These are phyloP conservation scores for Ypsolopha sequella DNA, from an alignment of 2,888 invertebrate genomes.

Conservation along the genomic window DNA sequence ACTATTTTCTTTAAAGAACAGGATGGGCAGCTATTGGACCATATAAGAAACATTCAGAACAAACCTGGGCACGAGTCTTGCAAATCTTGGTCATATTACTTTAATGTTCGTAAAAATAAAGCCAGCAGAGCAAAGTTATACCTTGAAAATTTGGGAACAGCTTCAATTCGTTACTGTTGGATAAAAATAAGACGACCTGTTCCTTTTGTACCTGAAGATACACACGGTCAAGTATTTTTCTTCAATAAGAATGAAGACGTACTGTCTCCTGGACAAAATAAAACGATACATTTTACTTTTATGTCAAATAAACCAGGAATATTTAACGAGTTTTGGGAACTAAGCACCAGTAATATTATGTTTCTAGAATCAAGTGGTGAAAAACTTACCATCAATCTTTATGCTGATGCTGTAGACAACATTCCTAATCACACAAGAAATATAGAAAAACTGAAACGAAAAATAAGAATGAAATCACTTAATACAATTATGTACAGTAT, in stretches of 20 bases:
- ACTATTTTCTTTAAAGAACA: conserved; percentile 36
- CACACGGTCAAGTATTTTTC: conserved; percentile 54
- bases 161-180: conserved; percentile 61
- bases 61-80: conserved; percentile 34
- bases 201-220: conserved; percentile 35
- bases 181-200: conserved; percentile 37
- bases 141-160: conserved; percentile 64
- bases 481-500: conserved; percentile 9
- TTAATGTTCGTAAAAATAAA: conserved; percentile 37
- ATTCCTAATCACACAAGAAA: conserved; percentile 20
- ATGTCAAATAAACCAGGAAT: conserved; percentile 41
- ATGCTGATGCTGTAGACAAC: conserved; percentile 42
- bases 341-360: conserved; percentile 48
- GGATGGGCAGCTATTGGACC: conserved; percentile 22
- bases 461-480: conserved; percentile 23
- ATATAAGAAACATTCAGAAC: conserved; percentile 24
- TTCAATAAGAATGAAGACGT: conserved; percentile 70
- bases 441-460: conserved; percentile 25
- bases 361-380: conserved; percentile 37
- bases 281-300: conserved; percentile 58
- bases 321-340: conserved; percentile 58
- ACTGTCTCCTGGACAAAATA: conserved; percentile 59
- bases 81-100: conserved; percentile 50
- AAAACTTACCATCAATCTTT: conserved; percentile 36
- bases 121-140: conserved; percentile 41